phyloP scores from a whole-genome alignment of 2,797 vertebrate genomes.

The Danio kyathit region DNA sequence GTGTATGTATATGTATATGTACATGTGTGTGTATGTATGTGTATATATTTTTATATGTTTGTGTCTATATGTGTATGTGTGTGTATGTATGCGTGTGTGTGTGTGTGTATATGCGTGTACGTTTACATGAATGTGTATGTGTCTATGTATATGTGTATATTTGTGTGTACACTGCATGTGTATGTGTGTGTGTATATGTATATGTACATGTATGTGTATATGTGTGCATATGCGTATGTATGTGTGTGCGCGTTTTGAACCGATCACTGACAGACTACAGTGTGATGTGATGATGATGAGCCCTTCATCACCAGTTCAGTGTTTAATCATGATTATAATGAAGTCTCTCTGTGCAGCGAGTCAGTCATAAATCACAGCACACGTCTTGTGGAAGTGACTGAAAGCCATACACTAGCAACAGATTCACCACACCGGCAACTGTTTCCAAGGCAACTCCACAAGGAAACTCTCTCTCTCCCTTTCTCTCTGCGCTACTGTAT shows the following conservation, averaged over 20 bases:
- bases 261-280: neutral
- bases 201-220: too few species aligned
- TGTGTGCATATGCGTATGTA: too few species aligned
- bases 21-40: too few species aligned
- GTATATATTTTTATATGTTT: too few species aligned
- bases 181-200: too few species aligned
- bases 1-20: too few species aligned
- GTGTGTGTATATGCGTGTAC: neutral
- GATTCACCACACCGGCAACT: conserved; percentile 29
- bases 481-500: too few species aligned
- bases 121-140: too few species aligned
- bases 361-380: conserved; percentile 52
- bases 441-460: conserved; percentile 60
- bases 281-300: neutral
- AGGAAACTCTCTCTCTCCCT: too few species aligned
- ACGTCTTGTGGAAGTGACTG: conserved; percentile 26
- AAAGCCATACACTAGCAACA: conserved; percentile 42
- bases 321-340: neutral
- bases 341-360: conserved; percentile 1
- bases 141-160: too few species aligned
- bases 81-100: neutral
- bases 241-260: too few species aligned
- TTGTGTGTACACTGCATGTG: too few species aligned
- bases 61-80: neutral
- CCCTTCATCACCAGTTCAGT: neutral